Base-by-base conservation (phyloP, 2,113 vertebrate species). In the Ptyas mucosa region DNA sequence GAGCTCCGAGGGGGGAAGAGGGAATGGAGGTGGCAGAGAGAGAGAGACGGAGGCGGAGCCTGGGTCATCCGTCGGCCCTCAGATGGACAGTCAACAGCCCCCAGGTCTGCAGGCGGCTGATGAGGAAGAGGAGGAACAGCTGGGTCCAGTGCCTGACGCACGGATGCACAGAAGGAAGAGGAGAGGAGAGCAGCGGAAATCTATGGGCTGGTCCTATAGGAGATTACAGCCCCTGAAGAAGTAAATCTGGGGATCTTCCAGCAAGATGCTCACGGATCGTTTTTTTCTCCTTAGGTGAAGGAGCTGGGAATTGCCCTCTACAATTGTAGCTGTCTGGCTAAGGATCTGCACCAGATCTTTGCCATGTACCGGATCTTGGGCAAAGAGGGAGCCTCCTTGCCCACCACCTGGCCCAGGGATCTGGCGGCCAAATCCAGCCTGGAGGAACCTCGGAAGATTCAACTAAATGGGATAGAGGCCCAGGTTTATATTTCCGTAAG, bases 401-500 rank as follows among this genome's bases (percentile, higher is more conserved):
- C 98, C 0, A 93, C 87, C 0, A 96, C 95, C 90, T 98, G 98
- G 98, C 98, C 98, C 0, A 95, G 96, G 8, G 95, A 96, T 24
- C 96, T 98, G 90, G 96, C 97, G 0, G 98, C 98, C 1, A 93
- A 97, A 88, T 98, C 97, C 93, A 98, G 98, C 94, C 91, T 97
- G 64, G 91, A 96, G 91, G 94, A 94, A 46, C 98, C 98, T 18
- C 94, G 98, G 94, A 95, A 55, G 14, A 95, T 98, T 85, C 97
- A 97, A 91, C 95, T 98, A 88, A 98, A 98, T 8, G 97, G 97
- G 20, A 95, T 98, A 15, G 96, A 97, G n/a, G 97, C 98, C 85
- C 95, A 90, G 57, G 97, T 98, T 51, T 98, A 98, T 95, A 92
- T 98, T 46, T 98, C 98, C 87, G 98, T 98, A 95, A 98, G 98